Evolutionary conservation across 2,797 vertebrate genomes (phyloP), one percentile per base, ranked within the genome.

Genomic region (Setipinna tenuifilis): DNA sequence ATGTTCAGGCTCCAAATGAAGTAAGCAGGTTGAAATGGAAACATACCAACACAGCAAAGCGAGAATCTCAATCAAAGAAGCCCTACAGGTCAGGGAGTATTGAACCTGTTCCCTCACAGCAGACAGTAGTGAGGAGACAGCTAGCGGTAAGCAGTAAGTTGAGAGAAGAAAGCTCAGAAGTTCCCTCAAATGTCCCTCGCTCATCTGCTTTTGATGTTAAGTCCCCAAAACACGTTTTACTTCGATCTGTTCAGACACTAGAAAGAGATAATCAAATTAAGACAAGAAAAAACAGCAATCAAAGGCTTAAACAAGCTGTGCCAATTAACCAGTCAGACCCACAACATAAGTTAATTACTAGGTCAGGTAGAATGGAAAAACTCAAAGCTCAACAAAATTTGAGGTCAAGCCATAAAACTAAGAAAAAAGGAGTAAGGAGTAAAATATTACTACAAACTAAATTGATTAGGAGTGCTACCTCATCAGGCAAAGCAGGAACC

Each of bases 1-100:
- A 87, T 62, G 68, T 35, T 25, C 46, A 85, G n/a, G 82, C 87
- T 81, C 81, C 75, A 65, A 87, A 85, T 58, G 59, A 0, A 17
- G 3, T 16, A 1, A 25, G 28, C 12, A 71, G 28, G 28, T 31
- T 28, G 2, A 71, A 71, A 35, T 28, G 62, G 10, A 25, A 68
- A 68, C 62, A 68, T 14, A 71, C 12, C 25, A 35, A 68, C 62
- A 2, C 58, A 59, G 28, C 62, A 28, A 68, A 25, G 62, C 6
- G 10, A 1, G n/a, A 1, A 11, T 31, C 62, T 71, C 65, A 71
- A 12, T 17, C 28, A 71, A 35, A 71, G 65, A 71, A 35, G 65
- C 0, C 11, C 16, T 28, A 71, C 25, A 31, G 12, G 12, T 71
- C 28, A 16, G 14, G 1, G 2, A 9, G 9, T 3, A 65, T 12